phyloP scores from a whole-genome alignment of 2,797 vertebrate genomes.

The Betta splendens region DNA sequence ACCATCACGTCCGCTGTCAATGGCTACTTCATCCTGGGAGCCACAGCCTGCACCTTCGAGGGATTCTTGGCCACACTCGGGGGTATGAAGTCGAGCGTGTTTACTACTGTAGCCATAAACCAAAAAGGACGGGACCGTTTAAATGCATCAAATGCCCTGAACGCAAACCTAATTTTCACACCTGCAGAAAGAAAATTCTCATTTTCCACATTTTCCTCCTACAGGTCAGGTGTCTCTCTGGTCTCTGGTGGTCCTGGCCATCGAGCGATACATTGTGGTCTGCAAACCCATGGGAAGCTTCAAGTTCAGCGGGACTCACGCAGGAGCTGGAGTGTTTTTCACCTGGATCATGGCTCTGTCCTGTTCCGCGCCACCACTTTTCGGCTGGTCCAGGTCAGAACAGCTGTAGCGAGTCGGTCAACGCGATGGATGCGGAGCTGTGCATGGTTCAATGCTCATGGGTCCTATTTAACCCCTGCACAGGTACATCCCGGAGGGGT shows the following conservation, averaged over 20 bases:
- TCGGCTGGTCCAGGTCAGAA: constrained; percentile 84
- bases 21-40: constrained; percentile 82
- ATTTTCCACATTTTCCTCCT: background rate
- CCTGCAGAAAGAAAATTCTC: no score
- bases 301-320: constrained; percentile 76
- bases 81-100: constrained; percentile 65
- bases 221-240: constrained; percentile 74
- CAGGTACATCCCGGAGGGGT: constrained; percentile 85
- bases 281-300: constrained; percentile 89
- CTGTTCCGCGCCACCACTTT: constrained; percentile 80
- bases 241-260: constrained; percentile 78
- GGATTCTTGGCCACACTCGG: constrained; percentile 84
- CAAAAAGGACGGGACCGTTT: no score
- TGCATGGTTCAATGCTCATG: no score
- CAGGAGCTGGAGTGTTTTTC: constrained; percentile 75
- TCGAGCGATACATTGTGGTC: constrained; percentile 81
- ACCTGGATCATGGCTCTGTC: constrained; percentile 83
- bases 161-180: no score
- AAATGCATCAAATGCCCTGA: no score
- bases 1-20: constrained; percentile 79
- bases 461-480: background rate
- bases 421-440: no score
- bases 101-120: background rate
- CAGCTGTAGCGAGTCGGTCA: no score
- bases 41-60: constrained; percentile 73